phyloP scores from a whole-genome alignment of 2,888 invertebrate genomes.

The Oligia strigilis region DNA sequence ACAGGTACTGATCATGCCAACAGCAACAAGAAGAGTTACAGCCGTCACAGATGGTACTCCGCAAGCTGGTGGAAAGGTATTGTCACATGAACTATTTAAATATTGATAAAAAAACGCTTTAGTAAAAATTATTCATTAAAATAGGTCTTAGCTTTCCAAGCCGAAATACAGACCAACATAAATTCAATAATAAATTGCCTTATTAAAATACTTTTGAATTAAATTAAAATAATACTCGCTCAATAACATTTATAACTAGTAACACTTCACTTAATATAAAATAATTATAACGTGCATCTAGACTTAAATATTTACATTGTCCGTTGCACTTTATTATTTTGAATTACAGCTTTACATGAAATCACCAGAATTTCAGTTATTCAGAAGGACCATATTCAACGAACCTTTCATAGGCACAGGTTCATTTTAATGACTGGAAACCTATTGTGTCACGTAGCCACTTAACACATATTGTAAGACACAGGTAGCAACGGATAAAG shows the following conservation, averaged over 20 bases:
- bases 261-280: conserved; percentile 1
- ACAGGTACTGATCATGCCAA: conserved; percentile 97
- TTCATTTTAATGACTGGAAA: too few species aligned
- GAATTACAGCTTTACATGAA: too few species aligned
- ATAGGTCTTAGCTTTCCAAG: neutral
- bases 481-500: too few species aligned
- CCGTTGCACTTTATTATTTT: neutral
- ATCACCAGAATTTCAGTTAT: too few species aligned
- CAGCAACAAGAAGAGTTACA: conserved; percentile 95
- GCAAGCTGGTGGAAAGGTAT: conserved; percentile 93
- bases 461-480: too few species aligned
- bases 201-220: neutral
- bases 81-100: neutral
- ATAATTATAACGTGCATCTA: neutral
- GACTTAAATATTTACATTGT: conserved; percentile 3
- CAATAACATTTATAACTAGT: neutral
- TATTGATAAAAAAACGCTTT: neutral
- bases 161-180: neutral
- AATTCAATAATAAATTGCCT: neutral
- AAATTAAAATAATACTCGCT: neutral
- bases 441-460: too few species aligned
- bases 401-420: too few species aligned
- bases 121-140: neutral
- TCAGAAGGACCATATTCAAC: too few species aligned
- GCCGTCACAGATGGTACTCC: conserved; percentile 94